These are phyloP conservation scores for Diarsia brunnea DNA, from an alignment of 2,888 invertebrate species.

Conservation along the genomic window DNA sequence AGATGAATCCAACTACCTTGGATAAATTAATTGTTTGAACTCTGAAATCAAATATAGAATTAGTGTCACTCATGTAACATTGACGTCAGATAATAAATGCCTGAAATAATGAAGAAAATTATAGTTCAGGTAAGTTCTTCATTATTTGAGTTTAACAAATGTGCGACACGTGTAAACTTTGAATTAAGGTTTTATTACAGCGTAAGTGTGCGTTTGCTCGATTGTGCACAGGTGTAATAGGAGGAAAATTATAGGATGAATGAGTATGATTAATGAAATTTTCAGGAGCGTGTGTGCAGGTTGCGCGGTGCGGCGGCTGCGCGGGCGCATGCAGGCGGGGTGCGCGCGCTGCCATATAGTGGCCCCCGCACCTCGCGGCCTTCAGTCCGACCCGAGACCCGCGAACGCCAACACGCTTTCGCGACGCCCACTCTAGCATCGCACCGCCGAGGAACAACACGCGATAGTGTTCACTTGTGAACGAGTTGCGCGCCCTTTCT, in stretches of 20 bases:
- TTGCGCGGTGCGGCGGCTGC: slow-evolving; percentile 61
- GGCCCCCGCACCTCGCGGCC: slow-evolving; percentile 89
- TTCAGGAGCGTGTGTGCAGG: slow-evolving; percentile 63
- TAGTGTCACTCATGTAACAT: not conserved
- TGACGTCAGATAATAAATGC: not conserved
- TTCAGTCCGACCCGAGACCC: slow-evolving; percentile 86
- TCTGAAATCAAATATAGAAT: not conserved
- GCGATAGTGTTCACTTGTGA: slow-evolving; percentile 85
- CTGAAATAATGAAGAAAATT: slow-evolving; percentile 7
- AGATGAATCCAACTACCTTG: not conserved
- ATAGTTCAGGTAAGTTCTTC: not conserved
- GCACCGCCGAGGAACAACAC: slow-evolving; percentile 82
- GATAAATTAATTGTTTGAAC: not conserved
- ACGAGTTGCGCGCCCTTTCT: slow-evolving; percentile 89
- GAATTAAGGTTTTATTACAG: not conserved
- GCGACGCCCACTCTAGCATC: slow-evolving; percentile 84
- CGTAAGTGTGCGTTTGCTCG: not conserved
- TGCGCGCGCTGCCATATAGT: slow-evolving; percentile 84
- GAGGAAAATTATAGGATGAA: slow-evolving; percentile 26
- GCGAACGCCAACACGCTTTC: slow-evolving; percentile 85
- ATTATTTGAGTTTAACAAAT: slow-evolving; percentile 2
- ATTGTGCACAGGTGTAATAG: not conserved
- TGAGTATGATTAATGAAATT: slow-evolving; percentile 39
- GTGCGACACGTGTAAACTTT: slow-evolving; percentile 3
- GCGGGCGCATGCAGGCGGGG: slow-evolving; percentile 76